Evolutionary conservation across 2,797 vertebrate genomes (phyloP).

Genomic region (Harpagifer antarcticus): DNA sequence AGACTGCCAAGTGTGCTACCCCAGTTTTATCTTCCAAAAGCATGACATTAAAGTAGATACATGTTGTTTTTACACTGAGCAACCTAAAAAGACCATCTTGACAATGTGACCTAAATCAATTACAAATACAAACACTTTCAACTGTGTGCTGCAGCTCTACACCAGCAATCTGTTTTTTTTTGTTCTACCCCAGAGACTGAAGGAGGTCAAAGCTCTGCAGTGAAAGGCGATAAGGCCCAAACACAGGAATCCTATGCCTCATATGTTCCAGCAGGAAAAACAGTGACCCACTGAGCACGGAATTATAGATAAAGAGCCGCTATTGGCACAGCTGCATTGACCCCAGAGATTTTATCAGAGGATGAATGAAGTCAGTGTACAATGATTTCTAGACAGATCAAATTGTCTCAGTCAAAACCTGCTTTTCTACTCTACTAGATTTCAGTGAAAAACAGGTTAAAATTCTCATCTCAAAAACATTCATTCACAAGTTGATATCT

Average conservation of each 20-base stretch:
- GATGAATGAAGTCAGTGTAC: conserved; percentile 8
- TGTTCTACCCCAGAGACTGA: conserved; percentile 9
- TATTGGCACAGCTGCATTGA: conserved; percentile 72
- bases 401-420: neutral
- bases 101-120: neutral
- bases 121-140: neutral
- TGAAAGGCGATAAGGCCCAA: conserved; percentile 33
- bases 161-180: conserved; percentile 3
- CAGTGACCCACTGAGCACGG: conserved; percentile 35
- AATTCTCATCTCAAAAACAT: neutral
- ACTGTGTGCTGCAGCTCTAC: neutral
- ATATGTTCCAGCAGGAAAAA: conserved; percentile 53
- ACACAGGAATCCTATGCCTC: conserved; percentile 37
- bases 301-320: conserved; percentile 48
- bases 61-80: neutral
- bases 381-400: conserved; percentile 12
- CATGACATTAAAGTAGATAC: neutral
- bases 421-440: neutral
- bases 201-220: conserved; percentile 33
- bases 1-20: neutral
- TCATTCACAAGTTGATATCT: neutral
- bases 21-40: neutral
- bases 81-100: neutral
- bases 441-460: too few relatives aligned
- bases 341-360: conserved; percentile 29